phyloP scores from a whole-genome alignment of 2,888 invertebrate species.

The Pocota personata region DNA sequence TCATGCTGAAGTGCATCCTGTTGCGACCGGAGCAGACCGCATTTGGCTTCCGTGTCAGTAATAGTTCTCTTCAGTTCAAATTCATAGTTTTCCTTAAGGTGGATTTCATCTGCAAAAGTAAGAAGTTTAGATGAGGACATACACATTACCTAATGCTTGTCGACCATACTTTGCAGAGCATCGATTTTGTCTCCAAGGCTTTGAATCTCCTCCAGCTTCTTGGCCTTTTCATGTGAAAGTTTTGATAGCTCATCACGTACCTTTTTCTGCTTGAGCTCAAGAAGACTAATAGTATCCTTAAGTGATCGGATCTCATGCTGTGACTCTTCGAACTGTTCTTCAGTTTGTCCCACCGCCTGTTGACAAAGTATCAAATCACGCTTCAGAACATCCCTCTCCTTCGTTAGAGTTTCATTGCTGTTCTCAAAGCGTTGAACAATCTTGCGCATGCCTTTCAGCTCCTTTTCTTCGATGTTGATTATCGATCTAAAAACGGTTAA shows the following conservation, averaged over 20 bases:
- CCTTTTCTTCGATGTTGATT: conserved; percentile 80
- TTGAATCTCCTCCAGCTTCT: conserved; percentile 81
- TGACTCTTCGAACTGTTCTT: conserved; percentile 78
- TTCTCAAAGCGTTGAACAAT: conserved; percentile 80
- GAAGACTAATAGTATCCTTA: conserved; percentile 78
- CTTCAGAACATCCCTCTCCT: conserved; percentile 80
- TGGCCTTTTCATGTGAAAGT: conserved; percentile 79
- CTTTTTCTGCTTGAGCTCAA: conserved; percentile 79
- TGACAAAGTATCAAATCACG: conserved; percentile 79
- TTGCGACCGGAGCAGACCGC: conserved; percentile 84
- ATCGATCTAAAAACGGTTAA: conserved; percentile 30
- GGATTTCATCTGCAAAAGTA: conserved; percentile 78
- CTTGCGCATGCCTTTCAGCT: conserved; percentile 80
- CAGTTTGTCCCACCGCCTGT: conserved; percentile 75
- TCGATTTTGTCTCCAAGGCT: conserved; percentile 80
- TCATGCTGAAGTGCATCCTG: conserved; percentile 91
- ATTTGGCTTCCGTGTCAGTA: conserved; percentile 79
- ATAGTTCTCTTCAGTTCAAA: conserved; percentile 81
- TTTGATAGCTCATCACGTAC: conserved; percentile 77
- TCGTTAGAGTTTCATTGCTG: conserved; percentile 78
- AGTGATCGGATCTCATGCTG: conserved; percentile 81
- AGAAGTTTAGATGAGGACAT: not conserved
- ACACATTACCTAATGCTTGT: no score
- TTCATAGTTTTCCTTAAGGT: conserved; percentile 80
- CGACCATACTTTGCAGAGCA: conserved; percentile 77